Base-by-base conservation (phyloP, 2,888 invertebrate genomes). In the Thymelicus lineola region DNA sequence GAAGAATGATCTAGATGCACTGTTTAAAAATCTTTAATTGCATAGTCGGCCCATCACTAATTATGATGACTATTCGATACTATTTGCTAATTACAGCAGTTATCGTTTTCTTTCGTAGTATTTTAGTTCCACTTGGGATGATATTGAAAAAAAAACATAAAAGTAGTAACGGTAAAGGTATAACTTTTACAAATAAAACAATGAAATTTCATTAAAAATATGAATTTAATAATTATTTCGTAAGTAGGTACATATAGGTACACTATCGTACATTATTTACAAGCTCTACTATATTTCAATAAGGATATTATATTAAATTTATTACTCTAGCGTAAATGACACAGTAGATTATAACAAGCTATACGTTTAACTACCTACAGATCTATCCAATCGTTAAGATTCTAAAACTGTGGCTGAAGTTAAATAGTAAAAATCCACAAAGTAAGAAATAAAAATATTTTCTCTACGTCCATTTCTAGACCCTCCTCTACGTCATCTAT, bases 241-340 rank as follows among this genome's bases (percentile, higher is more conserved):
- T 67, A 57, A 88, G 79, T 86, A 86, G 79, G 82, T 82, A 80
- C 82, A 86, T 71, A 78, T 84, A 86, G 83, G 84, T 90, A 89
- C 84, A 89, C 82, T 87, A 82, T 87, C 82, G 84, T 90, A 91
- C 89, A 90, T 79, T 91, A 90, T 93, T 83, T 93, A 91, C 87
- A 93, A 78, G 82, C 45, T 67, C 61, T 67, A 60, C 46, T 57
- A 77, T 79, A 79, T 77, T 76, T 75, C 74, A 73, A 75, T 63
- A 72, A 75, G 76, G 73, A 77, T 76, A 77, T 77, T 78, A 75
- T 78, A 69, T 69, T 63, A 69, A 62, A 72, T 67, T 65, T 70
- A 70, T 28, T 59, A 65, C 17, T 35, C 65, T 70, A 65, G 46
- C 36, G 53, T 65, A 66, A 60, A 70, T 66, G 65, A 70, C 70